phyloP scores from a whole-genome alignment of 2,888 invertebrate species.

The Eupithecia vulgata region DNA sequence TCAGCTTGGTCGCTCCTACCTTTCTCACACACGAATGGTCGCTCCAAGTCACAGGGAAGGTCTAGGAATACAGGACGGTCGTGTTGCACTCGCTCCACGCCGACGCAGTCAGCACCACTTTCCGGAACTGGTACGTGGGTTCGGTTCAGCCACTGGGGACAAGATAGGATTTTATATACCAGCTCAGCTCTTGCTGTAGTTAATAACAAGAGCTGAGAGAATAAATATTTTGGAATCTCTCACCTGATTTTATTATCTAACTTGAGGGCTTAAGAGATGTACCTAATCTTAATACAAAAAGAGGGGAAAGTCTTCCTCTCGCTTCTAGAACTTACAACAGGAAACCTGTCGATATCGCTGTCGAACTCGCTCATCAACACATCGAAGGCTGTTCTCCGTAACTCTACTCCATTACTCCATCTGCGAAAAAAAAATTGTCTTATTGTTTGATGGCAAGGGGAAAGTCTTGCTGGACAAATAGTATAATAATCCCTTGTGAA shows the following conservation, averaged over 20 bases:
- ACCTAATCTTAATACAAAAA: no score
- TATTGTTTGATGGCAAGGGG: no score
- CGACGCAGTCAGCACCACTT: constrained; percentile 77
- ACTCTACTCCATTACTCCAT: constrained; percentile 61
- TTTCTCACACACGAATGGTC: constrained; percentile 79
- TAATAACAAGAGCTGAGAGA: no score
- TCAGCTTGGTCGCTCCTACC: constrained; percentile 51
- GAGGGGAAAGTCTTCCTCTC: no score
- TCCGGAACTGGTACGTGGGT: constrained; percentile 75
- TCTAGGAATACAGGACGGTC: constrained; percentile 81
- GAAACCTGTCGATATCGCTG: constrained; percentile 57
- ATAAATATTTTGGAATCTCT: no score
- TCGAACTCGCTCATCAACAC: constrained; percentile 59
- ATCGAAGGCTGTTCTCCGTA: constrained; percentile 69
- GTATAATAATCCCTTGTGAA: no score
- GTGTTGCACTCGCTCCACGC: constrained; percentile 75
- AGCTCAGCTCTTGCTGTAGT: no score
- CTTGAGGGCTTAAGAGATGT: no score
- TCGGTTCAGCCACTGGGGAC: constrained; percentile 70
- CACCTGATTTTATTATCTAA: no score
- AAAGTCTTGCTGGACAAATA: no score
- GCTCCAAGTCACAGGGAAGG: constrained; percentile 76
- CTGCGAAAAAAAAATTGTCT: no score
- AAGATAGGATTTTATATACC: neutral
- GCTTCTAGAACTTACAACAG: constrained; percentile 57